Base-by-base conservation (phyloP, 1,140 invertebrate species). In the Drosophila eugracilis region DNA sequence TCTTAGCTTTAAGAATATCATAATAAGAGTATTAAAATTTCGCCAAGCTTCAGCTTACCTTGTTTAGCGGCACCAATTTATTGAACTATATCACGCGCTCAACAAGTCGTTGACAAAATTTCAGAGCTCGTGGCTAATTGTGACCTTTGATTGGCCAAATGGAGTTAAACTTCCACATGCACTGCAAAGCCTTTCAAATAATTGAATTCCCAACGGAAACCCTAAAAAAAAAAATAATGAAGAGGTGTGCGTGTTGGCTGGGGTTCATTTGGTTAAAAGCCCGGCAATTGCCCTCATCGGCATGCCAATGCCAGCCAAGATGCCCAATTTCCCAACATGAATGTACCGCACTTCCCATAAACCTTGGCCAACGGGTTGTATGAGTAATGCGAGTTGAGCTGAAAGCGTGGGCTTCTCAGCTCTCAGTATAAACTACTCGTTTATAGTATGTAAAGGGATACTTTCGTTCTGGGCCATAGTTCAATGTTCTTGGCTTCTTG, bases 201-300 rank as follows among this genome's bases (percentile, higher is more conserved):
- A 83, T 74, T 75, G 70, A 62, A 75, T 78, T 83, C 39, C 58
- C 49, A 5, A n/a, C n/a, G n/a, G n/a, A n/a, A n/a, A n/a, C n/a
- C n/a, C n/a, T n/a, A n/a, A n/a, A 55, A 28, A 2, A 26, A 52
- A 41, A 62, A 34, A 49, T 24, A 28, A 9, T 5, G 30, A 19
- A 30, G 45, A 34, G 48, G 76, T 59, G 58, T 65, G 69, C 69
- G 59, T 72, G 59, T 45, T 30, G 6, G 44, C 47, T 5, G 10
- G 49, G 49, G 41, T 74, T 83, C 74, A 85, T 85, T 85, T 85
- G 52, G 47, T 55, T 86, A 86, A 85, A 77, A 85, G 73, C 76
- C 66, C 45, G n/a, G 34, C 47, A 59, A 57, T 60, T 28, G 49
- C 50, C 57, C 50, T 53, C 36, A 34, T 48, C 45, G 48, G 37